These are phyloP conservation scores for Gephyroberyx darwinii DNA, from an alignment of 2,797 vertebrate species.

Conservation along the genomic window DNA sequence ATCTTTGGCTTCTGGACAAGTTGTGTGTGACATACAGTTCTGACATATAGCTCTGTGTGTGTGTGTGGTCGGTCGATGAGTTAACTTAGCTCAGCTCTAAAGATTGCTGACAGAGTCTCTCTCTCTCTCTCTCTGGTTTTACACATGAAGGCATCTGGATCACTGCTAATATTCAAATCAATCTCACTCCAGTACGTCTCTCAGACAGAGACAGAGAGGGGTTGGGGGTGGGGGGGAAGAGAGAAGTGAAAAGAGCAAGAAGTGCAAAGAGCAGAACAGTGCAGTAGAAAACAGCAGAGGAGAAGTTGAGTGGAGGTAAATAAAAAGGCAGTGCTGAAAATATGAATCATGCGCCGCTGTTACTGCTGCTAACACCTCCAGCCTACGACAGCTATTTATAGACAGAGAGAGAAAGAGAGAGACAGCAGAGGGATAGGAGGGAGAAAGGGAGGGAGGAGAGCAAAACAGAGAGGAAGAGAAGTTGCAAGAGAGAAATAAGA, in stretches of 20 bases:
- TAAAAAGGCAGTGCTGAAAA: conserved; percentile 52
- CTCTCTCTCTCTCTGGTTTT: background rate
- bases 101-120: background rate
- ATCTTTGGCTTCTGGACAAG: background rate
- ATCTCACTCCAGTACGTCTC: no score
- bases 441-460: background rate
- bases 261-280: background rate
- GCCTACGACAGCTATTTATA: conserved; percentile 75
- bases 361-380: conserved; percentile 62
- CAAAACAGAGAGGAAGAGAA: conserved; percentile 38
- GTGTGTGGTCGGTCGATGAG: conserved; percentile 17
- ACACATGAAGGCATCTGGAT: no score
- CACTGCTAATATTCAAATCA: no score
- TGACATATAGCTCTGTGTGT: background rate
- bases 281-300: background rate
- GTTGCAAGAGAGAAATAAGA: conserved; percentile 45
- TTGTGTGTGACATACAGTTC: background rate
- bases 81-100: background rate
- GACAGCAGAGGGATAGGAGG: background rate
- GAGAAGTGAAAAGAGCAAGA: background rate
- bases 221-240: background rate
- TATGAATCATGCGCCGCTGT: conserved; percentile 59
- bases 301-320: conserved; percentile 42
- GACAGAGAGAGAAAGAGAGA: conserved; percentile 32
- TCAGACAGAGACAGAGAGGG: background rate